Conservation (phyloP, 2,797 vertebrate genomes). For the Eupleurogrammus muticus region DNA sequence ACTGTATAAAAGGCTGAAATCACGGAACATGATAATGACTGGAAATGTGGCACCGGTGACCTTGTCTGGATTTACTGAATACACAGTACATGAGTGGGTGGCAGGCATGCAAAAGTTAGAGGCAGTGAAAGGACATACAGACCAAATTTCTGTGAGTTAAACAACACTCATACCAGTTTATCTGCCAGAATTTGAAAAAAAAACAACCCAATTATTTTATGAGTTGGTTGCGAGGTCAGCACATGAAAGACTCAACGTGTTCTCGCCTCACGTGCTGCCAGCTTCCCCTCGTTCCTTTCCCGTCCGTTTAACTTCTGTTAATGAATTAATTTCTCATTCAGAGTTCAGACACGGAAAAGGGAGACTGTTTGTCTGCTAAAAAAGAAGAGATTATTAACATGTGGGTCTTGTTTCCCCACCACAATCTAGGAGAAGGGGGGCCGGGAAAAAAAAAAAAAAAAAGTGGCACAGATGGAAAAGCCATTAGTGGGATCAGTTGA, state of each 20-base stretch:
- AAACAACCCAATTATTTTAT: neutral
- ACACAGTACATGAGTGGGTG: constrained; percentile 20
- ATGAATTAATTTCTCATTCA: constrained; percentile 47
- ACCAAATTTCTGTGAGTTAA: constrained; percentile 6
- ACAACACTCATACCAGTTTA: constrained; percentile 18
- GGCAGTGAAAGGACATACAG: constrained; percentile 5
- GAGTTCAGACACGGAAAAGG: constrained; percentile 21
- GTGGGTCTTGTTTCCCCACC: constrained; percentile 59
- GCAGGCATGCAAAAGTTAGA: neutral
- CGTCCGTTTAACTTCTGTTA: constrained; percentile 16
- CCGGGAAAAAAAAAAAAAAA: constrained; percentile 30
- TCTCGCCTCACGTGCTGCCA: neutral
- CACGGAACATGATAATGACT: constrained; percentile 49
- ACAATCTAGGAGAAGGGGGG: constrained; percentile 19
- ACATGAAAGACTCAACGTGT: neutral
- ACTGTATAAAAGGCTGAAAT: constrained; percentile 43
- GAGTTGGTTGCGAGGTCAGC: neutral
- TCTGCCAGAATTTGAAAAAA: neutral
- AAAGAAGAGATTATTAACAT: constrained; percentile 51
- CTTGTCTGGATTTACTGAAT: constrained; percentile 35
- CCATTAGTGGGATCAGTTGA: constrained; percentile 65
- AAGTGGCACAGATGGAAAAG: constrained; percentile 73
- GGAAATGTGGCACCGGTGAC: constrained; percentile 45
- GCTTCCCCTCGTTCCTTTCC: neutral
- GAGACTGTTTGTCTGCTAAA: constrained; percentile 13